Evolutionary conservation across 2,888 invertebrate genomes (phyloP).

Genomic region (Cephus pygmeus): DNA sequence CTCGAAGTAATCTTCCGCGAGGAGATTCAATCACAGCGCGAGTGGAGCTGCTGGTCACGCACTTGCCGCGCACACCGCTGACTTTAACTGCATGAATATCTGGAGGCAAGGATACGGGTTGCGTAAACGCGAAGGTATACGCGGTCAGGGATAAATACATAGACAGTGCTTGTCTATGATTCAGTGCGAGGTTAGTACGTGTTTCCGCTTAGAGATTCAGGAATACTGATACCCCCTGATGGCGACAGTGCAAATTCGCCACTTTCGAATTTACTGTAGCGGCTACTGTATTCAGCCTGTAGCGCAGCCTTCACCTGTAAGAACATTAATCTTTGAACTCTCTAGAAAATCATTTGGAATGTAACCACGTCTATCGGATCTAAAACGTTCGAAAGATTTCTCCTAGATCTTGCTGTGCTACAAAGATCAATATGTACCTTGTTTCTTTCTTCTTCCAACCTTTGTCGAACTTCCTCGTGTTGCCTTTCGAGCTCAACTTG

Average conservation of each 20-base stretch:
- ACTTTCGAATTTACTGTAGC: constrained; percentile 58
- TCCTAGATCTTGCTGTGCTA: background rate
- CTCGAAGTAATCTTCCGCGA: background rate
- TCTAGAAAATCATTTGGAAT: background rate
- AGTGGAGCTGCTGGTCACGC: background rate
- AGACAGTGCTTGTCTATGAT: background rate
- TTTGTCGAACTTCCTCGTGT: constrained; percentile 81
- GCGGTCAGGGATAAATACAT: background rate
- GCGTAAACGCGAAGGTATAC: background rate
- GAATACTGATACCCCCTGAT: constrained; percentile 53
- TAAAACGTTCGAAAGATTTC: background rate
- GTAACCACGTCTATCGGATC: background rate
- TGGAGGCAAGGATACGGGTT: background rate
- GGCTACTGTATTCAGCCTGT: constrained; percentile 59
- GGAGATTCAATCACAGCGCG: background rate
- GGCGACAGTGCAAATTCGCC: constrained; percentile 57
- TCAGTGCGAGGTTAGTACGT: constrained; percentile 47
- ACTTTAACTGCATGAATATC: background rate
- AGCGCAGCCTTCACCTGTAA: constrained; percentile 56
- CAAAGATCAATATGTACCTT: constrained; percentile 66
- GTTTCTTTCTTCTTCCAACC: constrained; percentile 74
- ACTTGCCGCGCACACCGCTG: background rate
- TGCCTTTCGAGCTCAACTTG: constrained; percentile 80
- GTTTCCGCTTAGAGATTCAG: constrained; percentile 58
- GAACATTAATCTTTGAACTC: background rate